Conservation (phyloP, 2,113 vertebrate genomes). For the Pantherophis guttatus region DNA sequence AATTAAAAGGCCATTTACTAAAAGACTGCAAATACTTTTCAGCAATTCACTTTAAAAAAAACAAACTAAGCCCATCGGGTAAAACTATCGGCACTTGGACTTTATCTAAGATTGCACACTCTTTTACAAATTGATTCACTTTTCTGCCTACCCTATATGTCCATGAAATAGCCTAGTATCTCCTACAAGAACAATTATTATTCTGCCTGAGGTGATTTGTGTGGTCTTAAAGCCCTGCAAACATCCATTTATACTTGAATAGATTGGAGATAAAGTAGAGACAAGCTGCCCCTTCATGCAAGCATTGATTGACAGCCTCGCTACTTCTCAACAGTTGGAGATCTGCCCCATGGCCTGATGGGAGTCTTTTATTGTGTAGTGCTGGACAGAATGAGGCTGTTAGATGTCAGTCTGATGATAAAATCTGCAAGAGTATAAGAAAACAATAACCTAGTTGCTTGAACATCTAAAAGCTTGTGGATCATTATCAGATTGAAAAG, state of each 20-base stretch:
- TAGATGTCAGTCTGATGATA: not conserved
- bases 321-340: not conserved
- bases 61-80: conserved; percentile 65
- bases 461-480: not conserved
- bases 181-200: conserved; percentile 69
- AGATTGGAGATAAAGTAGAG: conserved; percentile 52
- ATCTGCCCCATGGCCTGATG: not conserved
- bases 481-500: not conserved
- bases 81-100: conserved; percentile 56
- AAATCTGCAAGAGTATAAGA: not conserved
- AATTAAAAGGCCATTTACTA: conserved; percentile 56
- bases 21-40: conserved; percentile 50
- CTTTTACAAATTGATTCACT: conserved; percentile 73
- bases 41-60: conserved; percentile 54
- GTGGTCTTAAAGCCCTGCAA: conserved; percentile 58
- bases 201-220: conserved; percentile 61
- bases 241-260: conserved; percentile 55
- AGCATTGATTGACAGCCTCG: conserved; percentile 40
- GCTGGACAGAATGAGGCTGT: not conserved
- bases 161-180: conserved; percentile 68
- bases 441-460: not conserved
- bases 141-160: conserved; percentile 61
- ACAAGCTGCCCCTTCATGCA: conserved; percentile 25
- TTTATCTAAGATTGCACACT: conserved; percentile 69
- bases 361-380: not conserved